Conservation (phyloP, 2,113 vertebrate genomes). For the Crotalus horridus region DNA sequence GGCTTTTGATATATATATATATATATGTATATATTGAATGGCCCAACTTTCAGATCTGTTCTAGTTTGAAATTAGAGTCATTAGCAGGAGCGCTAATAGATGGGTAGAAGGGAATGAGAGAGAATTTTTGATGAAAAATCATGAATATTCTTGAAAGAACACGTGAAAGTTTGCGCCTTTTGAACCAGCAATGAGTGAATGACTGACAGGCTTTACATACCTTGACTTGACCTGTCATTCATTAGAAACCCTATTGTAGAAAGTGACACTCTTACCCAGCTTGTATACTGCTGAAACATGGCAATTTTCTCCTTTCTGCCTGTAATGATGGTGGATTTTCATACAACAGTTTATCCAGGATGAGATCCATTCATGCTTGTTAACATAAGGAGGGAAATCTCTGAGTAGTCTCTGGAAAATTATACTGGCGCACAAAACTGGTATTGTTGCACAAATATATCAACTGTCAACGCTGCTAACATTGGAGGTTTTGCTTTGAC, state of each 20-base stretch:
- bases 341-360: constrained; percentile 34
- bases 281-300: constrained; percentile 40
- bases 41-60: constrained; percentile 44
- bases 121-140: constrained; percentile 57
- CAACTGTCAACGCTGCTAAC: background rate
- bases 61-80: constrained; percentile 30
- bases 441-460: constrained; percentile 19
- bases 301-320: constrained; percentile 44
- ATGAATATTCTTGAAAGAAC: constrained; percentile 49
- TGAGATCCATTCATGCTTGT: constrained; percentile 25
- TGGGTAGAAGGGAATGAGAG: constrained; percentile 40
- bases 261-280: constrained; percentile 54
- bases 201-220: constrained; percentile 54
- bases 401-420: background rate
- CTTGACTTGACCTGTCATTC: constrained; percentile 61
- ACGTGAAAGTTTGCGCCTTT: constrained; percentile 38
- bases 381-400: constrained; percentile 24
- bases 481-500: too few species aligned
- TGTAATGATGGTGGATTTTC: constrained; percentile 56
- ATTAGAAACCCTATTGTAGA: constrained; percentile 61
- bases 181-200: constrained; percentile 53
- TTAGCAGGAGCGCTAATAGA: constrained; percentile 25
- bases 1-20: constrained; percentile 3
- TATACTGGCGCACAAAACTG: constrained; percentile 16
- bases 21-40: constrained; percentile 2